Conservation (phyloP, 2,888 invertebrate genomes). For the Temnothorax ravouxi region DNA sequence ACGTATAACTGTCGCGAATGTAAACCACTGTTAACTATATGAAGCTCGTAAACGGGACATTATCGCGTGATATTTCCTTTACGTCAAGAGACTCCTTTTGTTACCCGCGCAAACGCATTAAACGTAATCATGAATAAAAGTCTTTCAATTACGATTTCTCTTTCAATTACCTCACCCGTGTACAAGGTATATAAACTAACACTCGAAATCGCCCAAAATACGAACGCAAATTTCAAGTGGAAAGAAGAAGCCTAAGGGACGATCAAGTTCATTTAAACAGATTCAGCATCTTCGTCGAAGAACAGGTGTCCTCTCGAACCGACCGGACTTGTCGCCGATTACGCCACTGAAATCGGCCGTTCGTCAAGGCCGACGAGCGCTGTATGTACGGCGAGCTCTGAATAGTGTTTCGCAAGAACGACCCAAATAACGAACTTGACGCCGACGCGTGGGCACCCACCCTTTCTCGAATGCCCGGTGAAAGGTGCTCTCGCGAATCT, state of each 20-base stretch:
- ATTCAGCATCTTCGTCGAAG: neutral
- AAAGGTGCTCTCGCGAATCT: conserved; percentile 73
- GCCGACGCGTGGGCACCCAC: conserved; percentile 70
- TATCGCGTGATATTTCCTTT: conserved; percentile 10
- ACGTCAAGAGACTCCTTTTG: neutral
- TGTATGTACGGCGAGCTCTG: conserved; percentile 63
- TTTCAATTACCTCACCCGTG: neutral
- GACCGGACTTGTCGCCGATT: conserved; percentile 47
- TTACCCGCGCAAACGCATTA: neutral
- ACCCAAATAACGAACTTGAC: conserved; percentile 78
- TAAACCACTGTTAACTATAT: conserved; percentile 25
- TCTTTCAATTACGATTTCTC: neutral
- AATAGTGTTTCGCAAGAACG: conserved; percentile 74
- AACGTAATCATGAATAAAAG: conserved; percentile 3
- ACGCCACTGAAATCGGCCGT: conserved; percentile 67
- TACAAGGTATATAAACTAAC: neutral
- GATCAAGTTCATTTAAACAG: neutral
- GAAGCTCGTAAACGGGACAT: conserved; percentile 23
- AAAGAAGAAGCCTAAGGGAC: neutral
- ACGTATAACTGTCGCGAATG: conserved; percentile 34
- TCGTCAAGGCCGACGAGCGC: conserved; percentile 75
- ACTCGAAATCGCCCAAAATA: no score
- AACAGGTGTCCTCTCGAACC: neutral
- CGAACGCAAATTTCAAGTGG: neutral
- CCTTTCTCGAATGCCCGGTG: conserved; percentile 69